phyloP scores from a whole-genome alignment of 2,888 invertebrate species.

The Ormyrus labotus region DNA sequence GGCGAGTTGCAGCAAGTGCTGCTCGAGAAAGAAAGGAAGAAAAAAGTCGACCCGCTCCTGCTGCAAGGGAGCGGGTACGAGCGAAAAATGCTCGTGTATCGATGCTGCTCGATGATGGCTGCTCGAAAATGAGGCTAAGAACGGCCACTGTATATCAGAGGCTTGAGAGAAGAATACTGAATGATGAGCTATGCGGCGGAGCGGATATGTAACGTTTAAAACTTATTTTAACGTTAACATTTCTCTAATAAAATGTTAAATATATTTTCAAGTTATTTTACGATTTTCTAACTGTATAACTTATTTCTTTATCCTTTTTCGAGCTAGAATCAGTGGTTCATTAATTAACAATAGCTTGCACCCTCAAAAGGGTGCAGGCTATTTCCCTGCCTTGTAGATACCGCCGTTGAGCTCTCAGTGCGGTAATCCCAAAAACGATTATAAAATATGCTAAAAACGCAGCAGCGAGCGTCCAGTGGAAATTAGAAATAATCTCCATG shows the following conservation, averaged over 20 bases:
- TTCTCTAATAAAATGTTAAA: too few species aligned
- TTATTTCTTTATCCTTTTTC: too few species aligned
- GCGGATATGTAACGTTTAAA: too few species aligned
- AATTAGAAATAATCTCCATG: conserved; percentile 38
- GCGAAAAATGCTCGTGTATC: conserved; percentile 21
- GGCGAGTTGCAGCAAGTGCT: background rate
- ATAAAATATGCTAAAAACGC: conserved; percentile 21
- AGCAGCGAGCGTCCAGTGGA: background rate
- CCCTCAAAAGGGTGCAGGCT: too few species aligned
- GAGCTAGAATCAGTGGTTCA: too few species aligned
- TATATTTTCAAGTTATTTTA: too few species aligned
- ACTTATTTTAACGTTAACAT: too few species aligned
- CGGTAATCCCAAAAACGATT: conserved; percentile 27
- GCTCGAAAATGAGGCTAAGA: conserved; percentile 42
- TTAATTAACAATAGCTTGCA: too few species aligned
- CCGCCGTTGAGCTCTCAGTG: background rate
- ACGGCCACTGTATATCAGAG: conserved; percentile 2
- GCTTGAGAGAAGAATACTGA: conserved; percentile 21
- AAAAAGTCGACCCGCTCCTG: background rate
- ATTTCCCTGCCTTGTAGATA: too few species aligned
- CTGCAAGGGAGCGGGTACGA: background rate
- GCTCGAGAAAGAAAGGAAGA: background rate
- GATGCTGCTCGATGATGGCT: conserved; percentile 33
- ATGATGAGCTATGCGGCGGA: background rate
- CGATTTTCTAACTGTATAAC: too few species aligned